phyloP scores from a whole-genome alignment of 2,113 vertebrate species.

The Apodemus speciosus region DNA sequence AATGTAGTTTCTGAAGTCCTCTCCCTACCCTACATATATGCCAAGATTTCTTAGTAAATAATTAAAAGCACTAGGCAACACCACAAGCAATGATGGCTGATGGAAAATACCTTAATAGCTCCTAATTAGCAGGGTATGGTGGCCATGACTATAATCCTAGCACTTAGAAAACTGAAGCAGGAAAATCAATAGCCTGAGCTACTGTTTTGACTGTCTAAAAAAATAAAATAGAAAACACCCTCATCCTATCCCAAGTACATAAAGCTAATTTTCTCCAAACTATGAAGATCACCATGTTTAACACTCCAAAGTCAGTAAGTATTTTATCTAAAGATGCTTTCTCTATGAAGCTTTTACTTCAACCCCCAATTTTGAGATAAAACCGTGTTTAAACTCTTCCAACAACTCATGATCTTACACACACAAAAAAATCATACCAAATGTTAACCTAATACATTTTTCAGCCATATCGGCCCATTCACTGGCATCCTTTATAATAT shows the following conservation, averaged over 20 bases:
- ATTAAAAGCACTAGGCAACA: conserved; percentile 40
- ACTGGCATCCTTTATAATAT: conserved; percentile 52
- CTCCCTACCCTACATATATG: background rate
- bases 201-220: background rate
- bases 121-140: background rate
- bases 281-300: background rate
- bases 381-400: conserved; percentile 37
- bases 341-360: background rate
- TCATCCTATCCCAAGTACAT: background rate
- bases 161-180: background rate
- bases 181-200: background rate
- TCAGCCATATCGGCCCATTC: background rate
- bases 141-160: background rate
- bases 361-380: background rate
- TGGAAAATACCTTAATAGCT: background rate
- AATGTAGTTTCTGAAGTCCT: conserved; percentile 19
- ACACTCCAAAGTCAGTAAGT: background rate
- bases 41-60: background rate
- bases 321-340: conserved; percentile 50
- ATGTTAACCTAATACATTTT: background rate
- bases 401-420: background rate
- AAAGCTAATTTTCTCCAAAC: background rate
- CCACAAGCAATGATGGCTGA: background rate
- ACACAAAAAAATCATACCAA: conserved; percentile 49
- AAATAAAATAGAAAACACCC: background rate